Conservation (phyloP, 2,113 vertebrate species). For the Smithornis capensis region DNA sequence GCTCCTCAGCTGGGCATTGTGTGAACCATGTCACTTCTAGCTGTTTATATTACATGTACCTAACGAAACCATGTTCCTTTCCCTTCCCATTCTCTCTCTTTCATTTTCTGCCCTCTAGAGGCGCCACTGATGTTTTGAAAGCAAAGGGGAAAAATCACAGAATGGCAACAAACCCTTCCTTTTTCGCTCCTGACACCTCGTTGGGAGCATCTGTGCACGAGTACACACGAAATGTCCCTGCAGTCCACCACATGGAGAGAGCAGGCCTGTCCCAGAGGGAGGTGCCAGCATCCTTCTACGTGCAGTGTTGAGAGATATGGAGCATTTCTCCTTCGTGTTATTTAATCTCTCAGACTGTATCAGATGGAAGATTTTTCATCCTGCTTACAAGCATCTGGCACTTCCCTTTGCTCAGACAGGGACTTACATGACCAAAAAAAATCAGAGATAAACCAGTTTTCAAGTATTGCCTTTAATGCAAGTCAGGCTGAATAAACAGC, state of each 20-base stretch:
- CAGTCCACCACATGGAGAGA: background rate
- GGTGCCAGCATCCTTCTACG: background rate
- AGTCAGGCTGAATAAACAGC: background rate
- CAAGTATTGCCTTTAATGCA: background rate
- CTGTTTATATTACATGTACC: fast-evolving
- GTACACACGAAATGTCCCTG: background rate
- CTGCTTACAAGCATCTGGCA: background rate
- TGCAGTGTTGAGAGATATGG: fast-evolving
- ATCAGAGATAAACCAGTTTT: background rate
- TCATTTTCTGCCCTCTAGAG: constrained; percentile 20
- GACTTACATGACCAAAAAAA: background rate
- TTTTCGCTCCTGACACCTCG: background rate
- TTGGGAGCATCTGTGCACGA: background rate
- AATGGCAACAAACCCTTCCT: background rate
- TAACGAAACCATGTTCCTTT: background rate
- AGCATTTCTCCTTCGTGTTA: background rate
- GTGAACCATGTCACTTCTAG: background rate
- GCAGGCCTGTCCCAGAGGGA: background rate
- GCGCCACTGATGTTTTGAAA: background rate
- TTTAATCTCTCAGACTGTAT: background rate
- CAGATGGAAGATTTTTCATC: background rate
- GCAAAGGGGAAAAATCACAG: background rate
- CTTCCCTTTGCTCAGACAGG: background rate
- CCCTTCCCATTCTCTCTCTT: background rate
- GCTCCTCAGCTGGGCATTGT: background rate